These are phyloP conservation scores for Adrianichthys oophorus DNA, from an alignment of 2,797 vertebrate genomes.

Conservation along the genomic window DNA sequence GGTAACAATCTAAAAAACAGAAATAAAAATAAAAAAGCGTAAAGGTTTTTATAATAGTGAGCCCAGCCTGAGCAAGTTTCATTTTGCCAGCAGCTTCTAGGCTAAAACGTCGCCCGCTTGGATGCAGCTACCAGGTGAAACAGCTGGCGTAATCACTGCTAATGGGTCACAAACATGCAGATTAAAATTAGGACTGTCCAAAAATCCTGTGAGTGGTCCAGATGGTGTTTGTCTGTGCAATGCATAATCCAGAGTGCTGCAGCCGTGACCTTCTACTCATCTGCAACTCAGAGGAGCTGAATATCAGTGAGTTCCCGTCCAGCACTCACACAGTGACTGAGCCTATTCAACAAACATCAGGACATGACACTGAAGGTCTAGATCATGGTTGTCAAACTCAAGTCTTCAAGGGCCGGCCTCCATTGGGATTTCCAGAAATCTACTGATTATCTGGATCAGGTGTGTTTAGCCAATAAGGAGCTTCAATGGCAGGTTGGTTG, in stretches of 20 bases:
- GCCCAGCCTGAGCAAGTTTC: neutral
- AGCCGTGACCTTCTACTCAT: neutral
- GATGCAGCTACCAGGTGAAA: constrained; percentile 30
- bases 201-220: constrained; percentile 46
- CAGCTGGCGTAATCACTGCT: constrained; percentile 48
- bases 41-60: neutral
- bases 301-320: neutral
- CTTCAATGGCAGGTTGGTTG: too few relatives aligned
- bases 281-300: neutral
- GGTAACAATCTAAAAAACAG: too few relatives aligned
- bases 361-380: too few relatives aligned
- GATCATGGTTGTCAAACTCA: too few relatives aligned
- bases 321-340: neutral
- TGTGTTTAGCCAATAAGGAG: too few relatives aligned
- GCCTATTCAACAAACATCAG: too few relatives aligned
- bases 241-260: constrained; percentile 18
- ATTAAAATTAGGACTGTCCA: constrained; percentile 46
- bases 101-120: constrained; percentile 11
- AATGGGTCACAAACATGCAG: constrained; percentile 24
- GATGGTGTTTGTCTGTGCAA: constrained; percentile 60
- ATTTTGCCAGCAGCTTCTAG: neutral
- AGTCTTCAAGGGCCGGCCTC: too few relatives aligned
- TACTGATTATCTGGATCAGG: too few relatives aligned
- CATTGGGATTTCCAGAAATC: too few relatives aligned
- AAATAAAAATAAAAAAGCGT: too few relatives aligned